Percentiles rank a stretch among this genome's conserved stretches.
phyloP scores from a whole-genome alignment of 2,888 invertebrate genomes.

The Pyrrhia umbra region DNA sequence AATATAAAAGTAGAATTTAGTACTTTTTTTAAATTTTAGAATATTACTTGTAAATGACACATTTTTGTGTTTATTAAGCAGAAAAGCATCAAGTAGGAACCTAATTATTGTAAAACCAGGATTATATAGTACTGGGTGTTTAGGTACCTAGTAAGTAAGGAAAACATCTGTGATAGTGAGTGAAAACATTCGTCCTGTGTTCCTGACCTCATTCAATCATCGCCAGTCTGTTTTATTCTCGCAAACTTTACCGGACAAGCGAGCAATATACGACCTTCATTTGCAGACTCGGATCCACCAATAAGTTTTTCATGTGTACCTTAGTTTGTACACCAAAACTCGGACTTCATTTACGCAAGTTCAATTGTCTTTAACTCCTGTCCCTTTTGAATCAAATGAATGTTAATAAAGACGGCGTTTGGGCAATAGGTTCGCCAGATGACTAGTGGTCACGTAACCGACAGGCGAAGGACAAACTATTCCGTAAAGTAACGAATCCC shows the following conservation, averaged over 20 bases:
- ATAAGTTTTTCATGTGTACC: conserved; percentile 40
- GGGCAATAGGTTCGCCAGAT: conserved; percentile 16
- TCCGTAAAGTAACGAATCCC: conserved; percentile 30
- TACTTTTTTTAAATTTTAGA: conserved; percentile 9
- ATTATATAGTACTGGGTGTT: background rate
- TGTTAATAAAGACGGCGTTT: conserved; percentile 21
- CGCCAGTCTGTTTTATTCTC: conserved; percentile 32
- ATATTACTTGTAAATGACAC: conserved; percentile 3
- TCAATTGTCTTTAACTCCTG: conserved; percentile 35
- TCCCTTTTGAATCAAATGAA: conserved; percentile 45
- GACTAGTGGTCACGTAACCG: conserved; percentile 49
- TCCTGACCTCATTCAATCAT: conserved; percentile 36
- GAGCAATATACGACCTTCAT: conserved; percentile 39
- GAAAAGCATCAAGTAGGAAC: background rate
- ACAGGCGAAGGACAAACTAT: conserved; percentile 26
- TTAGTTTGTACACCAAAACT: conserved; percentile 34
- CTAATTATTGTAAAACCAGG: too few relatives aligned
- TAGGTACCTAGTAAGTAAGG: background rate
- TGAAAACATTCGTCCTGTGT: conserved; percentile 18
- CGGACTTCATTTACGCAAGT: conserved; percentile 18
- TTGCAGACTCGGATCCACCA: conserved; percentile 31
- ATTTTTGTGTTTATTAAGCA: background rate
- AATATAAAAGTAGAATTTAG: conserved; percentile 5
- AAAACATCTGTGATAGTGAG: conserved; percentile 20
- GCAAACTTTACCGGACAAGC: conserved; percentile 23